These are phyloP conservation scores for Amazona guildingii DNA, from an alignment of 2,113 vertebrate genomes.

Conservation along the genomic window DNA sequence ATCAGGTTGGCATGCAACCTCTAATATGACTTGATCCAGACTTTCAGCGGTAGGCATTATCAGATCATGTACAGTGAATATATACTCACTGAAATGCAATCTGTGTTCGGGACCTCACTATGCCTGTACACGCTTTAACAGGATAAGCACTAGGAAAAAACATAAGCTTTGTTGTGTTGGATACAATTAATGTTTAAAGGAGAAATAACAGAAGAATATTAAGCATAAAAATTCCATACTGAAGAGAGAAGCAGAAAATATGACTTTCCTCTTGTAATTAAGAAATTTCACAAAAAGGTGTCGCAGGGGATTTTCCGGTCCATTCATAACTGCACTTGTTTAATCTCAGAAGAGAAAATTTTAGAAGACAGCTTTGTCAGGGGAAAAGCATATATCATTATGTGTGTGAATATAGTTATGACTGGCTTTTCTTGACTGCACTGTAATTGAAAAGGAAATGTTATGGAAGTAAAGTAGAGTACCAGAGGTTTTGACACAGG, in stretches of 20 bases:
- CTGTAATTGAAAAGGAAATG: background rate
- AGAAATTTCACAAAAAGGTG: background rate
- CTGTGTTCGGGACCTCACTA: background rate
- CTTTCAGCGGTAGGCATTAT: background rate
- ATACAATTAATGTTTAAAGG: background rate
- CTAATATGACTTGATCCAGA: background rate
- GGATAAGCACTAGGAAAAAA: background rate
- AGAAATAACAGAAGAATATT: background rate
- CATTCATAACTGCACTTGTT: background rate
- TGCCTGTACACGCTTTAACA: background rate
- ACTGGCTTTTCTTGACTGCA: background rate
- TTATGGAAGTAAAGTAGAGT: background rate
- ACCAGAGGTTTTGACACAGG: background rate
- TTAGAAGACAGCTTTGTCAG: background rate
- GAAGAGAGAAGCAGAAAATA: background rate
- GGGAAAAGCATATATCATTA: background rate
- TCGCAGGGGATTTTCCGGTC: background rate
- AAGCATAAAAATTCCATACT: background rate
- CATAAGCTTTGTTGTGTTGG: background rate
- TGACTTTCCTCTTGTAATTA: background rate
- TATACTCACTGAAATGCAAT: background rate
- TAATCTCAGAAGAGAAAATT: background rate
- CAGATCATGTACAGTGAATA: background rate
- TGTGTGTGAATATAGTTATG: background rate
- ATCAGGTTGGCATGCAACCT: background rate